Percentiles rank a stretch among this genome's conserved stretches.
phyloP scores from a whole-genome alignment of 2,888 invertebrate genomes.

The Polia nebulosa region DNA sequence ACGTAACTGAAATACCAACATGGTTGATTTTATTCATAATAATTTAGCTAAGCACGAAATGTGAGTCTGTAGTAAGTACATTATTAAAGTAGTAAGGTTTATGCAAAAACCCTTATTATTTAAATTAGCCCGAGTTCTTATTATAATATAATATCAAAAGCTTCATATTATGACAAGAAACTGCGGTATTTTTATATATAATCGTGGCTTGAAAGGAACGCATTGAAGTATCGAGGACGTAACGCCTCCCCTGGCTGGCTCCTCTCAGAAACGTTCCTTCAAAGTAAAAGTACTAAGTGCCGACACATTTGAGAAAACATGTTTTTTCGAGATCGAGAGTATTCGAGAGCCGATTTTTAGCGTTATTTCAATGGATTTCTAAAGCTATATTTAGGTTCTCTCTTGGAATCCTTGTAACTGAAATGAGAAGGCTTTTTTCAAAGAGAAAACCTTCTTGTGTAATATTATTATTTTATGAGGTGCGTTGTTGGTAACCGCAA shows the following conservation, averaged over 20 bases:
- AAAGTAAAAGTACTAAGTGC: slow-evolving; percentile 32
- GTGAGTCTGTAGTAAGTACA: too few relatives aligned
- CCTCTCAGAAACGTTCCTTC: slow-evolving; percentile 14
- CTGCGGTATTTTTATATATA: slow-evolving; percentile 2
- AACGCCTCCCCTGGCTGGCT: slow-evolving; percentile 22
- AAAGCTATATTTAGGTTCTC: slow-evolving; percentile 15
- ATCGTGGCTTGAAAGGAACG: slow-evolving; percentile 5
- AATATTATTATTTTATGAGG: too few relatives aligned
- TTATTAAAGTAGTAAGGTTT: too few relatives aligned
- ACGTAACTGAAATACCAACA: too few relatives aligned
- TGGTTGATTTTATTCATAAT: too few relatives aligned
- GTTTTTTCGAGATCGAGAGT: slow-evolving; percentile 41
- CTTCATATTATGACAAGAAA: neutral
- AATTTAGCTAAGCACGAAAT: too few relatives aligned
- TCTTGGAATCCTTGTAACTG: slow-evolving; percentile 8
- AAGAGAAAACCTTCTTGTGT: neutral
- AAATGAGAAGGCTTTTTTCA: neutral
- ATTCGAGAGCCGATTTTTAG: slow-evolving; percentile 15
- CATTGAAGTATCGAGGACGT: slow-evolving; percentile 37
- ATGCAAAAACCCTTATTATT: neutral
- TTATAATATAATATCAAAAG: neutral
- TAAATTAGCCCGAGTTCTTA: neutral
- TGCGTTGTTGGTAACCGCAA: too few relatives aligned
- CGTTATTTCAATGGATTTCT: slow-evolving; percentile 26
- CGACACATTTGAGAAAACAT: slow-evolving; percentile 46